Evolutionary conservation across 2,888 invertebrate genomes (phyloP).

Genomic region (Drosophila picticornis): DNA sequence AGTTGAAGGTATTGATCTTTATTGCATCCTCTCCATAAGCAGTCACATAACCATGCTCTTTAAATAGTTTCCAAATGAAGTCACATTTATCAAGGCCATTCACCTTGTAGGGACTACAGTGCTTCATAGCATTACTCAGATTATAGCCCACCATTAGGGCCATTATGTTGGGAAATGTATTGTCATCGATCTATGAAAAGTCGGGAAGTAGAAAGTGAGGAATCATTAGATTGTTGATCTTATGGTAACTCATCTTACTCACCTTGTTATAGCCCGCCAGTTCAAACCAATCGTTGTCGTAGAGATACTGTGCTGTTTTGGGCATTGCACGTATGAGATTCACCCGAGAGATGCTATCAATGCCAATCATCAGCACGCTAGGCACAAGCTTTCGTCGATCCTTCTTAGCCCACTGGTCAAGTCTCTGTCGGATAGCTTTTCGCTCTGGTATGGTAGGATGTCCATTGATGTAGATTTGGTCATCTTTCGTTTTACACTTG

Average conservation of each 20-base stretch:
- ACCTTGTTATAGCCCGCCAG: constrained; percentile 91
- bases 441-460: constrained; percentile 87
- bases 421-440: constrained; percentile 86
- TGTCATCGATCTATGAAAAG: constrained; percentile 90
- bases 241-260: constrained; percentile 54
- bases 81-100: constrained; percentile 89
- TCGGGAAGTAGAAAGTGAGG: neutral
- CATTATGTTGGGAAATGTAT: constrained; percentile 96
- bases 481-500: constrained; percentile 84
- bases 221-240: neutral
- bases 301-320: constrained; percentile 89
- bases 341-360: constrained; percentile 93
- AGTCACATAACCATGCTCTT: constrained; percentile 90
- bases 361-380: constrained; percentile 92
- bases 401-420: constrained; percentile 71
- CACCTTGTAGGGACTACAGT: constrained; percentile 86
- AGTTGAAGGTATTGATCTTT: constrained; percentile 89
- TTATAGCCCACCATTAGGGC: constrained; percentile 91
- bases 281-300: constrained; percentile 89
- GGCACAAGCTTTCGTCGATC: constrained; percentile 74
- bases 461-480: constrained; percentile 84
- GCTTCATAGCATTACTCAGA: constrained; percentile 85
- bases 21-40: constrained; percentile 93
- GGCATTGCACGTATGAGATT: constrained; percentile 92
- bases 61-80: constrained; percentile 92